These are phyloP conservation scores for Eilema griseolum DNA, from an alignment of 2,888 invertebrate species.

Conservation along the genomic window DNA sequence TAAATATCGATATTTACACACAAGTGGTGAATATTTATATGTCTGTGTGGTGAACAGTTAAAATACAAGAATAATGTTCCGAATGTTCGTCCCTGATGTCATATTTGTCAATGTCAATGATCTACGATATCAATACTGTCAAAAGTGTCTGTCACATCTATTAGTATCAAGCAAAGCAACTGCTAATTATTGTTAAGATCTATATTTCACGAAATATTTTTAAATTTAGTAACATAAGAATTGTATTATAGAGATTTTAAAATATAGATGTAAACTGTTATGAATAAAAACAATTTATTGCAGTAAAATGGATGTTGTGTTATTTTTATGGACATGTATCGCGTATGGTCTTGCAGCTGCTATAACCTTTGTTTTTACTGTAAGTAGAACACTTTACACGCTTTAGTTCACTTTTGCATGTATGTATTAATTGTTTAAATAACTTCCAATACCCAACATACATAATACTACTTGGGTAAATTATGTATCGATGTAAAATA, in stretches of 20 bases:
- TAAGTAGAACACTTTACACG: conserved; percentile 49
- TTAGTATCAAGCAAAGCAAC: too few relatives aligned
- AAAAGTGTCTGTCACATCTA: too few relatives aligned
- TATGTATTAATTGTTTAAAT: background rate
- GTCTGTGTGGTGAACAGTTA: too few relatives aligned
- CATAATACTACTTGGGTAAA: background rate
- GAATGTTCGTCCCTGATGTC: too few relatives aligned
- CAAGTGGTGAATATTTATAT: too few relatives aligned
- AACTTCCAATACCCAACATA: background rate
- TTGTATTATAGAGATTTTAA: background rate
- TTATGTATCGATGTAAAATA: background rate
- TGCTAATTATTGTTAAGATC: too few relatives aligned
- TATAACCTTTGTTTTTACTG: conserved; percentile 55
- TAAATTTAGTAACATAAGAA: background rate
- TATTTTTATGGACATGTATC: conserved; percentile 51
- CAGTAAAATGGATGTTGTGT: conserved; percentile 56
- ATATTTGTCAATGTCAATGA: too few relatives aligned
- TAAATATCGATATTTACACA: too few relatives aligned
- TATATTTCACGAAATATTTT: too few relatives aligned
- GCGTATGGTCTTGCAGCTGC: conserved; percentile 54
- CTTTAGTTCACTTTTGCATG: background rate
- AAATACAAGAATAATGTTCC: too few relatives aligned
- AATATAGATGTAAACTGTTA: background rate
- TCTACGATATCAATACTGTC: too few relatives aligned
- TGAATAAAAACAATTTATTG: background rate